A percentile compares a stretch with the other conserved stretches of the same genome.
These are phyloP conservation scores for Lutraria lutraria DNA, from an alignment of 2,888 invertebrate species.

Conservation along the genomic window DNA sequence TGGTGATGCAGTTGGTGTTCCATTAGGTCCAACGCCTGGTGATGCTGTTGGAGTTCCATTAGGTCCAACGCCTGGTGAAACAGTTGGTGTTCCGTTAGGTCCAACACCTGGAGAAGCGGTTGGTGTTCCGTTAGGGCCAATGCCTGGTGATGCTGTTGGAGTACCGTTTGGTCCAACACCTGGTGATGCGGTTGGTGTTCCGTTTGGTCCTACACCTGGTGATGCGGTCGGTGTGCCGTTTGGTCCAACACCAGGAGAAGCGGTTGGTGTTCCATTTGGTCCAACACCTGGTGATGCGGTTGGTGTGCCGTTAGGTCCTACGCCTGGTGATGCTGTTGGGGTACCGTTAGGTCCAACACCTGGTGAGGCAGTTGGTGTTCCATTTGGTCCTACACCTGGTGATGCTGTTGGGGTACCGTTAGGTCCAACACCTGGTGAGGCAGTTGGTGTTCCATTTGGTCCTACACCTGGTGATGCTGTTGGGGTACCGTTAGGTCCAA, in stretches of 20 bases:
- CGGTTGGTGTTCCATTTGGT: conserved; percentile 56
- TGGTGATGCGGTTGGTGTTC: conserved; percentile 57
- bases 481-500: conserved; percentile 51
- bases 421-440: conserved; percentile 42
- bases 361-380: conserved; percentile 63
- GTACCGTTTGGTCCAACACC: conserved; percentile 60
- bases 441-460: conserved; percentile 45
- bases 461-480: conserved; percentile 53
- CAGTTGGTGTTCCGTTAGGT: conserved; percentile 56
- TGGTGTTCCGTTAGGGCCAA: conserved; percentile 54
- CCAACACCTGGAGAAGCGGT: conserved; percentile 47
- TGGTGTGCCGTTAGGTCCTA: conserved; percentile 44
- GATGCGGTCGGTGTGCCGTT: conserved; percentile 53
- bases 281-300: conserved; percentile 48
- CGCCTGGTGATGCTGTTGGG: conserved; percentile 55
- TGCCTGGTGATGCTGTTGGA: conserved; percentile 54
- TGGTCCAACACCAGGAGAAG: conserved; percentile 43
- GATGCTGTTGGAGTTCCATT: conserved; percentile 57
- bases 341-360: conserved; percentile 44
- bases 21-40: conserved; percentile 48
- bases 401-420: conserved; percentile 62
- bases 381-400: conserved; percentile 51
- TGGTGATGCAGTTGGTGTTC: conserved; percentile 63
- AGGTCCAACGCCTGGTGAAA: conserved; percentile 46
- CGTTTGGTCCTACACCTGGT: conserved; percentile 31